A percentile compares a stretch with the other conserved stretches of the same genome.
Conservation (phyloP, 2,113 vertebrate species). For the Elachura formosa region DNA sequence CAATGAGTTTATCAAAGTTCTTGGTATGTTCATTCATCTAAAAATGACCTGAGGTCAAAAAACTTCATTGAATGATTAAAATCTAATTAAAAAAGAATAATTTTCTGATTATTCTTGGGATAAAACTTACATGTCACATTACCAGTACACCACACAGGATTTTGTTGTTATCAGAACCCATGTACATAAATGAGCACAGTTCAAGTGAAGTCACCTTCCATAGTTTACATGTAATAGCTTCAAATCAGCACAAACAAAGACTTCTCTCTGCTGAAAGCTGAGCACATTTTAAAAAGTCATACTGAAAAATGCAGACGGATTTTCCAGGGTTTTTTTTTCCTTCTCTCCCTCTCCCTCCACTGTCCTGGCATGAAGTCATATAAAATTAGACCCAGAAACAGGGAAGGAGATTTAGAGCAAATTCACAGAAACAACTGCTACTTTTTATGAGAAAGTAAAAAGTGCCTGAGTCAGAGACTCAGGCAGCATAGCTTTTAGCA, state of each 20-base stretch:
- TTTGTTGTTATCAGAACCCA: slow-evolving; percentile 18
- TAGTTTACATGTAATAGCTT: background rate
- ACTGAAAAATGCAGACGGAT: background rate
- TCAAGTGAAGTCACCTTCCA: slow-evolving; percentile 18
- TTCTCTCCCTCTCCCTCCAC: background rate
- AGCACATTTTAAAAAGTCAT: background rate
- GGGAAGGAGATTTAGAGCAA: background rate
- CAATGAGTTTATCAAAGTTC: background rate
- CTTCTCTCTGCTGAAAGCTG: background rate
- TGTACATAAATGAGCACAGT: background rate
- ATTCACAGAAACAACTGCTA: background rate
- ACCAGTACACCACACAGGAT: background rate
- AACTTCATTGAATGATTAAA: background rate
- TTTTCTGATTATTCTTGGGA: background rate
- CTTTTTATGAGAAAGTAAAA: background rate
- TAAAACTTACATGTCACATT: background rate
- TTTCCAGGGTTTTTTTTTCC: background rate
- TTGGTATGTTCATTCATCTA: background rate
- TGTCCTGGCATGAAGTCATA: background rate
- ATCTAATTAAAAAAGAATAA: background rate
- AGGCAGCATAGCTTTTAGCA: too few relatives aligned
- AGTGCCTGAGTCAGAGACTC: too few relatives aligned
- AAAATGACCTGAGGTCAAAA: slow-evolving; percentile 9
- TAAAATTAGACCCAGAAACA: slow-evolving; percentile 48
- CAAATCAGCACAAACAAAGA: background rate